Base-by-base conservation (phyloP, 2,797 vertebrate genomes). In the Sciaenops ocellatus region DNA sequence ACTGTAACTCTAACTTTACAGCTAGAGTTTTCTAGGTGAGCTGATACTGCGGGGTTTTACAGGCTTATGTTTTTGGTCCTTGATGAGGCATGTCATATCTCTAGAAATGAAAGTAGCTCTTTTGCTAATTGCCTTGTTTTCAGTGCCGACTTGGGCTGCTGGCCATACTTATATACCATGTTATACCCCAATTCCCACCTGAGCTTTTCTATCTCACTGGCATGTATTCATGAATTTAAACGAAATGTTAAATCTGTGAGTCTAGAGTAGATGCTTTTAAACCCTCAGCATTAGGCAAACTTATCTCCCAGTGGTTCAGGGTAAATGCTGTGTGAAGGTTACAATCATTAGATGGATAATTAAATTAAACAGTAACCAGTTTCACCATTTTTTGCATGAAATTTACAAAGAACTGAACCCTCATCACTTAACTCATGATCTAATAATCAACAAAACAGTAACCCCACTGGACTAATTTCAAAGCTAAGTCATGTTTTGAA, bases 41-140 rank as follows among this genome's bases (percentile, higher is more conserved):
- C 30, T 66, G 41, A 60, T 44, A 17, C 50, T 22, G 28, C 46
- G 16, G 38, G 26, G 64, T 52, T 51, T 18, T 54, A 54, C 24
- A 66, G 60, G 11, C 22, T 0, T 54, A 42, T 82, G 54, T 82
- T 79, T 78, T 60, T 57, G 22, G 34, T 79, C 77, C 77, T 79
- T 67, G 57, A 90, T 86, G 73, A 63, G 28, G 44, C 74, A 60
- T 79, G 60, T 89, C 85, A 89, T 89, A 70, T 62, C 57, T 56
- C 52, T 16, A 41, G 73, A 79, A 82, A 70, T 82, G 83, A 90
- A 90, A 73, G 44, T 78, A 73, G 73, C 69, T 75, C 65, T 76
- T 85, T 71, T 78, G 61, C 63, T 85, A 63, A 82, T 85, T 85
- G 78, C 65, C 77, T 83, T 59, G 76, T 89, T 86, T 80, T 91